Conservation (phyloP, 2,113 vertebrate species). For the Falco punctatus region DNA sequence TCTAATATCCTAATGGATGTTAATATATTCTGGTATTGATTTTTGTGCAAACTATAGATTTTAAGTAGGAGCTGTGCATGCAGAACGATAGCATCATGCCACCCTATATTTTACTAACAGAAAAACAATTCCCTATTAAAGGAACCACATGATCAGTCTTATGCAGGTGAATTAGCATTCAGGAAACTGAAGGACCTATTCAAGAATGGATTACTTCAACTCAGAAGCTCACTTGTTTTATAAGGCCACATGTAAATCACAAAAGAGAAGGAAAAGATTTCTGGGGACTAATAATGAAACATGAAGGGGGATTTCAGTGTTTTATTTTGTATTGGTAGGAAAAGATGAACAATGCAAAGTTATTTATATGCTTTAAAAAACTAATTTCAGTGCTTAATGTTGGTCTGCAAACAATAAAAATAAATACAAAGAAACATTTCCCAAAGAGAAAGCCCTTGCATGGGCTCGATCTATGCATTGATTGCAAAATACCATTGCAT, state of each 20-base stretch:
- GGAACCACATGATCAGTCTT: background rate
- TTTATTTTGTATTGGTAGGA: background rate
- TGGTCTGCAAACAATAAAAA: background rate
- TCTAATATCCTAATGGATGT: background rate
- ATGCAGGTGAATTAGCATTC: background rate
- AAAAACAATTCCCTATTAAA: background rate
- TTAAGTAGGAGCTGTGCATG: background rate
- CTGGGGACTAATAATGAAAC: background rate
- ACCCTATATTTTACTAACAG: background rate
- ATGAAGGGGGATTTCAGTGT: background rate
- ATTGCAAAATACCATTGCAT: background rate
- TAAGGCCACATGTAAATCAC: background rate
- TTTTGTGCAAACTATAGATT: constrained; percentile 20
- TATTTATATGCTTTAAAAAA: background rate
- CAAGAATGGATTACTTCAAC: background rate
- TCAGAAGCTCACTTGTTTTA: background rate
- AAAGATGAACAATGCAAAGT: background rate
- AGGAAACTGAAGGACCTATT: background rate
- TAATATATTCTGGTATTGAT: background rate
- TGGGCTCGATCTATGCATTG: background rate
- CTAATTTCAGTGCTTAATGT: background rate
- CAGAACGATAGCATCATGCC: background rate
- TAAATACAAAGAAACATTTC: background rate
- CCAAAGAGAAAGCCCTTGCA: background rate
- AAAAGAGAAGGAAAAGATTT: background rate